Base-by-base conservation (phyloP, 2,797 vertebrate species). In the Selene dorsalis region DNA sequence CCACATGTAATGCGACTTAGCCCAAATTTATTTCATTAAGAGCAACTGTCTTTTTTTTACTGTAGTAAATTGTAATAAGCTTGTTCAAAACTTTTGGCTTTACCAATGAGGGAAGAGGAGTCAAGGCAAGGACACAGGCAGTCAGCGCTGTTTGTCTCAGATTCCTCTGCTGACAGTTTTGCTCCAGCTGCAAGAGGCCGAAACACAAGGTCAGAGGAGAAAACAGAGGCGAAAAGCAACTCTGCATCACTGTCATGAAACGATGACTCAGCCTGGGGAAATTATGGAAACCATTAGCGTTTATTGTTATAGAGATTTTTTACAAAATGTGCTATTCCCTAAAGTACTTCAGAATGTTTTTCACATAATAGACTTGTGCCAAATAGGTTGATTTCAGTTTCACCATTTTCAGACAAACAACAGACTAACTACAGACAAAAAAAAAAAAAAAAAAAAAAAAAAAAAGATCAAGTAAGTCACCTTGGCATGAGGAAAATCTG, bases 371-470 rank as follows among this genome's bases (percentile, higher is more conserved):
- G 68, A 84, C 80, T 84, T 88, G 90, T 93, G 88, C 88, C 86
- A 91, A 89, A 92, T 88, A 89, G 91, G 92, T 93, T 88, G 94
- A 82, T 86, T 92, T 86, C 94, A 96, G 93, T 94, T 95, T 96
- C 93, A 94, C 91, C 73, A 94, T 94, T 95, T 95, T 94, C 94
- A 95, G 91, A 96, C 80, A 93, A 93, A 95, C 94, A 93, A 95
- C 85, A 94, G 89, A 95, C 90, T 88, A 91, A 86, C 83, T 90
- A 93, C 68, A 86, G 66, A 87, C 74, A 2, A 41, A 72, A 70
- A 76, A 68, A 62, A 66, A 71, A 77, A 67, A 71, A 68, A 81
- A 67, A 41, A 72, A 70, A 76, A 68, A 62, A 66, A 71, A 77
- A 67, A 71, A 68, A 81, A 67, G 84, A 91, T 94, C 92, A 93